Conservation (phyloP, 1,140 invertebrate genomes). For the Macrocentrus cingulum region DNA sequence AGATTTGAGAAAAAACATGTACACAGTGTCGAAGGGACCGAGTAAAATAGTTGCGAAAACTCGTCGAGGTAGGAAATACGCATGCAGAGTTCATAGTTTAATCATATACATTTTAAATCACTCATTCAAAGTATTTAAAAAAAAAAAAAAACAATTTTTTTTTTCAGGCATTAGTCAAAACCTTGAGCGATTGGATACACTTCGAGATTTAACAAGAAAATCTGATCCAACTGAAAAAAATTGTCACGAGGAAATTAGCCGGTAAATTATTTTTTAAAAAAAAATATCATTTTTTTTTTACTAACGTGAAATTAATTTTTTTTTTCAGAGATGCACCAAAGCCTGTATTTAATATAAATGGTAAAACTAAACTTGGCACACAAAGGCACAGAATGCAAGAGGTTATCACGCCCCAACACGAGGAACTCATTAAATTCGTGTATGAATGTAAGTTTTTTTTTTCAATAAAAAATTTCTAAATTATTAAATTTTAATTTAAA, state of each 20-base stretch:
- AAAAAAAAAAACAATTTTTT: conserved; percentile 1
- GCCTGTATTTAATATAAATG: conserved; percentile 72
- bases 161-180: conserved; percentile 67
- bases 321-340: conserved; percentile 63
- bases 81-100: conserved; percentile 15
- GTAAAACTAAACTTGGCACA: conserved; percentile 64
- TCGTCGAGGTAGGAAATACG: conserved; percentile 66
- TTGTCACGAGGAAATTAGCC: conserved; percentile 60
- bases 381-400: conserved; percentile 65
- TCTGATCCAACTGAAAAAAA: conserved; percentile 61
- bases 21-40: conserved; percentile 80
- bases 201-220: conserved; percentile 66
- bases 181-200: conserved; percentile 68
- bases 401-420: conserved; percentile 71
- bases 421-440: conserved; percentile 74
- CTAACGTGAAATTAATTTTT: neutral
- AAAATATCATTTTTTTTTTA: conserved; percentile 2
- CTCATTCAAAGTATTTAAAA: conserved; percentile 3
- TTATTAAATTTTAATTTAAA: no score
- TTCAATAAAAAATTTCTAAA: no score
- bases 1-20: conserved; percentile 62
- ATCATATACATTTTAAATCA: conserved; percentile 14
- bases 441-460: conserved; percentile 66
- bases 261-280: conserved; percentile 52
- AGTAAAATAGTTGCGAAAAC: conserved; percentile 85